Percentiles rank a stretch among this genome's conserved stretches.
phyloP scores from a whole-genome alignment of 1,140 invertebrate species.

The honey bee (Apis mellifera) region DNA sequence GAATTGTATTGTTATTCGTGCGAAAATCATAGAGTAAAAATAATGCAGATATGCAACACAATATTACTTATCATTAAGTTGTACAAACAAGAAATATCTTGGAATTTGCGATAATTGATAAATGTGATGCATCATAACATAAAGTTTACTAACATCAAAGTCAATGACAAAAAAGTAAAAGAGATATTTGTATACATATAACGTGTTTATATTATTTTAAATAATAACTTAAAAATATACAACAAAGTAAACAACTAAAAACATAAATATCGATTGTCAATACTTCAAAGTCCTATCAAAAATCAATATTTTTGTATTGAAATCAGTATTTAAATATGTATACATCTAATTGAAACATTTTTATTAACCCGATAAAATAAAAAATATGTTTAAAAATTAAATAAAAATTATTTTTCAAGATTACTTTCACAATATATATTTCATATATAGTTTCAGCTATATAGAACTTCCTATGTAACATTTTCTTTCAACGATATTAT shows the following conservation, averaged over 20 bases:
- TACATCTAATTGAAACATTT: not conserved
- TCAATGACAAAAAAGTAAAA: not conserved
- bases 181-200: not conserved
- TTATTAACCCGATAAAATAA: not conserved
- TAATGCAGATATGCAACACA: not conserved
- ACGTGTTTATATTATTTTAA: not conserved
- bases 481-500: no score
- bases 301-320: no score
- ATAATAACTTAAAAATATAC: not conserved
- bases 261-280: no score
- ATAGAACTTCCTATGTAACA: not conserved
- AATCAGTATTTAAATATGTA: not conserved
- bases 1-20: no score
- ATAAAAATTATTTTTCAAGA: no score
- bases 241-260: no score
- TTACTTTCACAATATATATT: not conserved
- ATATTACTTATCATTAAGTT: not conserved
- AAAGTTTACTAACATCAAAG: not conserved
- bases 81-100: slow-evolving; percentile 1
- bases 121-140: not conserved
- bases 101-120: slow-evolving; percentile 25
- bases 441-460: not conserved
- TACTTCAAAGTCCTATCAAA: not conserved
- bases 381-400: no score
- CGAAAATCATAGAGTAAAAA: not conserved